These are phyloP conservation scores for Callitettix versicolor DNA, from an alignment of 1,140 invertebrate genomes.

Conservation along the genomic window DNA sequence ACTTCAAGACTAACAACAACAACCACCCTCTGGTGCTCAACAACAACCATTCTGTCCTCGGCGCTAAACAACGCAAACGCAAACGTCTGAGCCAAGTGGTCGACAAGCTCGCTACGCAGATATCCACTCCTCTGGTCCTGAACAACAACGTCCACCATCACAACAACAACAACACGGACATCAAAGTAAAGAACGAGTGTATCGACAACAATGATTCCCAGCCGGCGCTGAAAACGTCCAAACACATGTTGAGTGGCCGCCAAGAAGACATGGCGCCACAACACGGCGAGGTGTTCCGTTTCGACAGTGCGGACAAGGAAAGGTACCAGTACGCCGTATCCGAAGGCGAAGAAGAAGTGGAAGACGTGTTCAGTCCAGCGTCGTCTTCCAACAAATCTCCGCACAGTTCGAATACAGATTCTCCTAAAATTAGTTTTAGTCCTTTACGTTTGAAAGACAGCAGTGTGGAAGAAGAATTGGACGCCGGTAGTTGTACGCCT, in stretches of 20 bases:
- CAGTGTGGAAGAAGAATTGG: conserved; percentile 36
- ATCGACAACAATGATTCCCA: conserved; percentile 12
- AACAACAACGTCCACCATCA: conserved; percentile 28
- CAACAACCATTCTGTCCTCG: conserved; percentile 17
- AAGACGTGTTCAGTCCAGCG: conserved; percentile 45
- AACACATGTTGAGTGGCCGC: conserved; percentile 24
- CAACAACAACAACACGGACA: conserved; percentile 28
- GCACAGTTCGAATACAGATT: conserved; percentile 41
- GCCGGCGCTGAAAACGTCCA: conserved; percentile 20
- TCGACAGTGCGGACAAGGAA: conserved; percentile 38
- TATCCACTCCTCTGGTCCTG: conserved; percentile 5
- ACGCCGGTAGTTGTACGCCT: conserved; percentile 14
- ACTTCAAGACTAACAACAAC: conserved; percentile 47
- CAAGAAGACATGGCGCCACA: conserved; percentile 21
- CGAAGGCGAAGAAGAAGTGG: conserved; percentile 37
- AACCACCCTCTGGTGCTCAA: conserved; percentile 39
- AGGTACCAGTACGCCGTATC: conserved; percentile 28
- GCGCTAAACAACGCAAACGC: conserved; percentile 47
- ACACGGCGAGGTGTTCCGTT: conserved; percentile 38
- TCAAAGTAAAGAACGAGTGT: conserved; percentile 22
- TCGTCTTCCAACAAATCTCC: conserved; percentile 41
- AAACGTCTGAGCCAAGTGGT: conserved; percentile 64
- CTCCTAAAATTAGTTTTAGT: conserved; percentile 45
- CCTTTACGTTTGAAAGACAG: conserved; percentile 43
- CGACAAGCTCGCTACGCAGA: conserved; percentile 50